Base-by-base conservation (phyloP, 2,888 invertebrate species). In the Pasiphila rectangulata region DNA sequence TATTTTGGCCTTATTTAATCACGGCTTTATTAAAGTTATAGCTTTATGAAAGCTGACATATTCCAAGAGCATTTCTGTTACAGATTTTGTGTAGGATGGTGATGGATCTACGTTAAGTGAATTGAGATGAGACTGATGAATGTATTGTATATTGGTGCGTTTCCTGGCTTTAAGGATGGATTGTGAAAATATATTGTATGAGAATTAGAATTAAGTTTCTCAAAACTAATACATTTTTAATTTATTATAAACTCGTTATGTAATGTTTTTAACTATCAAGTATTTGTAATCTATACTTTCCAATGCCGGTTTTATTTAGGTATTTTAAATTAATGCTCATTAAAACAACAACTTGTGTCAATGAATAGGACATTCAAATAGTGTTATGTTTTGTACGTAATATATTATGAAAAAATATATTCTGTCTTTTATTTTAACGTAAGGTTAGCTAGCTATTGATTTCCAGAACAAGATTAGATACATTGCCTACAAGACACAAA, bases 341-440 rank as follows among this genome's bases (percentile, higher is more conserved):
- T 44, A n/a, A n/a, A 38, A 24, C 32, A 45, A 24, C 17, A 37
- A 23, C n/a, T 57, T 64, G 51, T 69, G 68, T 65, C 64, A 52
- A 57, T 51, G 34, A 34, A 47, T 67, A 67, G 64, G 57, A 64
- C 63, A 64, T 68, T 67, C 75, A 77, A 78, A 69, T 73, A 70
- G 66, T 81, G 74, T 77, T 83, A 81, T 83, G 78, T 84, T 84
- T 85, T 85, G 62, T 83, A 85, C 74, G 62, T 61, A 85, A 74
- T 79, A 83, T 83, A 80, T 63, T 72, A 75, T 75, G 23, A 61
- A 73, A 72, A 68, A 35, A 36, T n/a, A 6, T 58, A 59, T 48
- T 30, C 39, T 25, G 32, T 43, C 40, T 62, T 55, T 59, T 37
- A 49, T 42, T 60, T 51, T 24, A 4, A 4, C 6, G n/a, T n/a